Base-by-base conservation (phyloP, 2,113 vertebrate genomes). In the Hystrix brachyura region DNA sequence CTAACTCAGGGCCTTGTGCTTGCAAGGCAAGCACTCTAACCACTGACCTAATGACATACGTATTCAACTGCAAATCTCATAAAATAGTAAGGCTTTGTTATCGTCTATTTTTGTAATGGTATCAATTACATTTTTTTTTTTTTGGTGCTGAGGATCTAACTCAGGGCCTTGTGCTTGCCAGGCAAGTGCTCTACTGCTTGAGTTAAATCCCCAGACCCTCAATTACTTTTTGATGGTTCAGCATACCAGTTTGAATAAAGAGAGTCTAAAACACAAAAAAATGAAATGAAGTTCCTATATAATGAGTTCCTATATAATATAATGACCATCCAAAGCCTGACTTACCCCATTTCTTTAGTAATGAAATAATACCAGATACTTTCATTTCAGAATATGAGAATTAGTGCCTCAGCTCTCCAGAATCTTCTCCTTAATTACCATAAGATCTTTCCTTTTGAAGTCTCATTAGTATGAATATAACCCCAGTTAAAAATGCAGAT, bases 161-260 rank as follows among this genome's bases (percentile, higher is more conserved):
- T 38, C 38, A 38, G 38, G 38, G 38, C 38, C 38, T 38, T 38
- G 38, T 38, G 38, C 38, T 38, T 38, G 38, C 2, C 38, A 38
- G 38, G 38, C 38, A 38, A 38, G 38, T 38, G 38, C 38, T 38
- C 38, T 38, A 38, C 38, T 38, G 38, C 38, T 38, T 38, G 38
- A 38, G 38, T 38, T 38, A 38, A 38, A 38, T 38, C 38, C 38
- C 38, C 38, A 38, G 38, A 2, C 38, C 38, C 38, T 80, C 64
- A 96, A 23, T 95, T 92, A 72, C 19, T 46, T 94, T 95, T 89
- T 82, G 53, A 57, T 92, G 92, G 71, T 78, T 93, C 96, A 80
- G 88, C 29, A 74, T 32, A 96, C 29, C 51, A 94, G 7, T 95
- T 96, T 97, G 87, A 93, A 14, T 87, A 79, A 74, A 92, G 60